phyloP scores from a whole-genome alignment of 2,888 invertebrate genomes.

The Gryllus longicercus region DNA sequence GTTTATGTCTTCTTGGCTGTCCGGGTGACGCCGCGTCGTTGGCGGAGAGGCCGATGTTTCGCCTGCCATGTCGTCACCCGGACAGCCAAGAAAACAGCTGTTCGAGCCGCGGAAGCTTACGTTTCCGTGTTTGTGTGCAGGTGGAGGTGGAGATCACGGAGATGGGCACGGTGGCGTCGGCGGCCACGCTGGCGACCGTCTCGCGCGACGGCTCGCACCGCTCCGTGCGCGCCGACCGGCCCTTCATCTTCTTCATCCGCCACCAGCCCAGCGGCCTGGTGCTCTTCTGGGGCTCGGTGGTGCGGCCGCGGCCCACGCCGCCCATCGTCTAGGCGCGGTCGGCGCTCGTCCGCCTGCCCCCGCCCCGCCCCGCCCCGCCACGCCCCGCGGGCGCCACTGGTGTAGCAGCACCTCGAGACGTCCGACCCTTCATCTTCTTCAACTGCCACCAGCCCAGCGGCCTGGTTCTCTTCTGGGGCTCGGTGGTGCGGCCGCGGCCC shows the following conservation, averaged over 20 bases:
- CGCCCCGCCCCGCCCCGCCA: too few relatives aligned
- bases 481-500: background rate
- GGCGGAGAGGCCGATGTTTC: too few relatives aligned
- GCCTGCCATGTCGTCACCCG: too few relatives aligned
- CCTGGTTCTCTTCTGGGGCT: constrained; percentile 41
- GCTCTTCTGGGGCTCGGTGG: constrained; percentile 39
- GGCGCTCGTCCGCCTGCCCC: background rate
- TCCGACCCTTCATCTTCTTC: too few relatives aligned
- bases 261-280: constrained; percentile 41
- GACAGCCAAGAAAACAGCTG: too few relatives aligned
- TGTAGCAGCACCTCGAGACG: too few relatives aligned
- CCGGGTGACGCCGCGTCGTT: too few relatives aligned
- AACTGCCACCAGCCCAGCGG: constrained; percentile 41
- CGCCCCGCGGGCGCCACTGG: too few relatives aligned
- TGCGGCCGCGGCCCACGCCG: background rate
- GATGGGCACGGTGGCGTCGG: constrained; percentile 67
- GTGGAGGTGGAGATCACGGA: constrained; percentile 49
- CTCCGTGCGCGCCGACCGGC: constrained; percentile 43
- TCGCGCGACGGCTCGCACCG: constrained; percentile 46
- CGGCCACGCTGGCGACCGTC: constrained; percentile 59
- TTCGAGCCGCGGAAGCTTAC: too few relatives aligned
- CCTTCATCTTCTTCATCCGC: constrained; percentile 45
- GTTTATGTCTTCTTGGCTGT: too few relatives aligned
- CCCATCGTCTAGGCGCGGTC: background rate
- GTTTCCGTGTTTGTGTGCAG: background rate